These are phyloP conservation scores for Silvanus unidentatus DNA, from an alignment of 2,888 invertebrate genomes.

Conservation along the genomic window DNA sequence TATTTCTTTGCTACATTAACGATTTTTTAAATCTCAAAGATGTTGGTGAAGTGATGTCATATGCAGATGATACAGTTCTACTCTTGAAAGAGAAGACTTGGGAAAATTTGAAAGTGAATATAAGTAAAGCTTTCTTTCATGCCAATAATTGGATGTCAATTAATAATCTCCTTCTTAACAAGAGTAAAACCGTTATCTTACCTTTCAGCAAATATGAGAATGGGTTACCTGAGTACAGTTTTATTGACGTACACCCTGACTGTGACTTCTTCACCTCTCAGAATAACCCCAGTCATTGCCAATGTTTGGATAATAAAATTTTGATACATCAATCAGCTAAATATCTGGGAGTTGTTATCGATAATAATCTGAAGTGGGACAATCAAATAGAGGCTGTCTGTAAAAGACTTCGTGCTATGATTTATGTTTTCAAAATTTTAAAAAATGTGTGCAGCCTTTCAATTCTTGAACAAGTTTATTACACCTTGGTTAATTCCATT, in stretches of 20 bases:
- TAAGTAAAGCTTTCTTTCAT: not conserved
- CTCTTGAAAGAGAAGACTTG: not conserved
- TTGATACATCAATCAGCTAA: not conserved
- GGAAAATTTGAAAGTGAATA: not conserved
- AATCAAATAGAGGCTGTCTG: not conserved
- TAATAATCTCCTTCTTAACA: not conserved
- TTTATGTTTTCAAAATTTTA: not conserved
- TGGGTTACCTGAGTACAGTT: not conserved
- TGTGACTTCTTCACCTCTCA: not conserved
- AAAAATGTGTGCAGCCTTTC: not conserved
- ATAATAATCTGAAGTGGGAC: not conserved
- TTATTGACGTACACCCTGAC: not conserved
- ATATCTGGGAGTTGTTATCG: not conserved
- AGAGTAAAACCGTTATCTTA: not conserved
- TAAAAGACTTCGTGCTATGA: not conserved
- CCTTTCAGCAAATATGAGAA: not conserved
- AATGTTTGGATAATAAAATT: not conserved
- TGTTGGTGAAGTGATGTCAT: not conserved
- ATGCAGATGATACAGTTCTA: not conserved
- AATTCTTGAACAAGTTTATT: not conserved
- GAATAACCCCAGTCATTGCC: not conserved
- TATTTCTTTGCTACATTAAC: not conserved
- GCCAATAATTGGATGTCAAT: not conserved
- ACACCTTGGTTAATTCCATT: not conserved
- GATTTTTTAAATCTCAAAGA: not conserved